Base-by-base conservation (phyloP, 2,888 invertebrate genomes). In the Oxycera nigricornis region DNA sequence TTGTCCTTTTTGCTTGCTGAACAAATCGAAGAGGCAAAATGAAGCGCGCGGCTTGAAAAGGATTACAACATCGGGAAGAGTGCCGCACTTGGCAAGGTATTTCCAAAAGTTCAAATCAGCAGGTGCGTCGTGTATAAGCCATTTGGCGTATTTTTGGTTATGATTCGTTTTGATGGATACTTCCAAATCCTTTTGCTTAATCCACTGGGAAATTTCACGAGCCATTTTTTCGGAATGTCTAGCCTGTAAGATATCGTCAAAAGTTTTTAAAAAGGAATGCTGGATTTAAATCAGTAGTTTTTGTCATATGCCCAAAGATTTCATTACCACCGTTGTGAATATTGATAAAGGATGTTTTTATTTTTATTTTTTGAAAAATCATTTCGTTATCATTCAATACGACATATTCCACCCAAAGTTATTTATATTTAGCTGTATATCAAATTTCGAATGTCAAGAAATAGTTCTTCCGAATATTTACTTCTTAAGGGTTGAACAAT, bases 91-190 rank as follows among this genome's bases (percentile, higher is more conserved):
- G 6, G 77, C 79, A 11, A 91, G 80, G 74, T 82, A 82, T 61
- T 81, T 81, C 86, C 90, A 87, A 79, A 87, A 83, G 76, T 87
- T 86, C 14, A 85, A 76, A 77, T 89, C 85, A 24, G 87, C 80
- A 26, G 88, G 86, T 82, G 90, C 87, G 0, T 87, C 89, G 80
- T 91, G 90, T 72, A 91, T 83, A 76, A 91, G 87, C 86, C 88
- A 91, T 78, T 88, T 89, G 22, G 88, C 87, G 80, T 86, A 87
- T 7, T 55, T 14, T 3, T 6, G 6, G 3, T 61, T 28, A 2
- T 17, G n/a, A 7, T 61, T 28, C 2, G n/a, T 52, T 28, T 50
- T 1, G 22, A 3, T 2, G 1, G 14, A 2, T 6, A 22, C n/a
- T 22, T 55, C 14, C 1, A 7, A 2, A 57, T 72, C 72, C 14